Evolutionary conservation across 2,888 invertebrate species (phyloP).

Genomic region (Petrolisthes manimaculis): DNA sequence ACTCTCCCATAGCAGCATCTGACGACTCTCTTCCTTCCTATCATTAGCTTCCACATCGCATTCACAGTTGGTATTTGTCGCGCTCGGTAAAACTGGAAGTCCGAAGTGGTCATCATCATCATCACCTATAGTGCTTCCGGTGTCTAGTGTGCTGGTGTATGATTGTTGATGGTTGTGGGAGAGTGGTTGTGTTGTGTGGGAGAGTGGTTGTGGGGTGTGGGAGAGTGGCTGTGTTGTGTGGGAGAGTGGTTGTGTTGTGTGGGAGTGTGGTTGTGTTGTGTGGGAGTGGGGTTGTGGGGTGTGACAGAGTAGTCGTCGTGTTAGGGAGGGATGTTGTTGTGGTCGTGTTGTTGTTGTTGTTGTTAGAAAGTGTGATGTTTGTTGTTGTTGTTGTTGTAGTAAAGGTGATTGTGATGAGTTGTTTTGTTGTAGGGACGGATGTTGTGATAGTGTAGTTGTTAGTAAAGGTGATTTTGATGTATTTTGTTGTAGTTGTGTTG

Average conservation of each 20-base stretch:
- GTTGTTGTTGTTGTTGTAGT: neutral
- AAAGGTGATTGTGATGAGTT: neutral
- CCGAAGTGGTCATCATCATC: neutral
- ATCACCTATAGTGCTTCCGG: neutral
- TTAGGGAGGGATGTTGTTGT: neutral
- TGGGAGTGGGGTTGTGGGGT: neutral
- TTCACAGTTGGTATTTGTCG: neutral
- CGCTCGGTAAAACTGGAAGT: neutral
- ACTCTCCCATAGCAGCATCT: slow-evolving; percentile 10
- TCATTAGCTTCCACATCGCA: neutral
- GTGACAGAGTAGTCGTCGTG: neutral
- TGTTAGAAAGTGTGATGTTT: neutral
- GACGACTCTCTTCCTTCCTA: too few species aligned
- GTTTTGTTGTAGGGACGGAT: neutral
- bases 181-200: neutral
- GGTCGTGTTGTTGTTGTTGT: neutral
- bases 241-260: neutral
- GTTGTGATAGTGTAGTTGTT: neutral
- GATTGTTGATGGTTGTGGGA: neutral
- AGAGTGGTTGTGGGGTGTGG: neutral
- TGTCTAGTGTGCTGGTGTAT: neutral
- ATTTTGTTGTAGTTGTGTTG: neutral
- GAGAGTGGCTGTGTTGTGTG: neutral
- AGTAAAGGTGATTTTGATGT: neutral
- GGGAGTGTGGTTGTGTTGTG: neutral